Base-by-base conservation (phyloP, 2,113 vertebrate genomes). In the Xiphorhynchus elegans region DNA sequence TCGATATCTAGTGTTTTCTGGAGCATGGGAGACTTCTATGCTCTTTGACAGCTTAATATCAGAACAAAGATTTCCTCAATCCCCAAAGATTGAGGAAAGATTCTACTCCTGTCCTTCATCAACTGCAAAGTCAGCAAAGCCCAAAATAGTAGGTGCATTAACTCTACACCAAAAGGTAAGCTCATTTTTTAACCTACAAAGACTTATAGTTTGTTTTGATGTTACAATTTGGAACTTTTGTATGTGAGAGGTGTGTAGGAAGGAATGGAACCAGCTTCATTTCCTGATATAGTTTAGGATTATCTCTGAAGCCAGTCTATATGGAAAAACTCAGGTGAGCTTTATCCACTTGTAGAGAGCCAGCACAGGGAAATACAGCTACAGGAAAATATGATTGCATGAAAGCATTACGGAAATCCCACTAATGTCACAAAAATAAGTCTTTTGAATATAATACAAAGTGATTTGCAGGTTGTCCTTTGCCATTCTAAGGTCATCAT, bases 81-180 rank as follows among this genome's bases (percentile, higher is more conserved):
- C 69, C 59, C 70, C 49, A 28, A 91, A 89, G 63, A 80, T 37
- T 42, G 40, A 42, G 40, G 40, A 42, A 40, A 40, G 9, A 63
- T 92, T 78, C 62, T 89, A 13, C 18, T 91, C 47, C 59, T 31
- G 33, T 82, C 59, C 68, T 95, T 31, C 47, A 90, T 42, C 82
- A 95, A 95, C 53, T 5, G 11, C 53, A 86, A 96, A 96, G 40
- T 87, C 64, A 92, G 52, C 52, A 94, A 96, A 96, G 53, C 63
- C 40, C 35, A 44, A 87, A 72, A 77, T 82, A 83, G 66, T 76
- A 9, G 40, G 55, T 44, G 76, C 28, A 37, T 96, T 94, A 95
- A 67, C 17, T 72, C 62, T n/a, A 35, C 31, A 66, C 58, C 25
- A 74, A 70, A 87, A 89, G 29, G 11, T 74, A 82, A 84, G 33